phyloP scores from a whole-genome alignment of 2,797 vertebrate genomes.

The Pipistrellus kuhlii region DNA sequence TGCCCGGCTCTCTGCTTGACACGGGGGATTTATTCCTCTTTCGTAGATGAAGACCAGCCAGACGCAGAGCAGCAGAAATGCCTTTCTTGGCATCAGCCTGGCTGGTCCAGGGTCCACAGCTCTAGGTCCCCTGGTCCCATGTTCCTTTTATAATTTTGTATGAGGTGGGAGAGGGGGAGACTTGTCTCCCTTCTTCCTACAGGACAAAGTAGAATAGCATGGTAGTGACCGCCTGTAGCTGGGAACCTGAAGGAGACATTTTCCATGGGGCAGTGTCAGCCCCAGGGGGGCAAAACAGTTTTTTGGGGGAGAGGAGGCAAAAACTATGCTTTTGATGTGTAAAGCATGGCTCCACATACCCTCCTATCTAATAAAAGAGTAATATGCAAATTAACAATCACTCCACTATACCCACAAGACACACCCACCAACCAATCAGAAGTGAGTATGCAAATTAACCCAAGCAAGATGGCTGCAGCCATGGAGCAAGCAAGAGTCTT shows the following conservation, averaged over 20 bases:
- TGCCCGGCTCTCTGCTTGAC: not conserved
- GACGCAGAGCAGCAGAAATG: not conserved
- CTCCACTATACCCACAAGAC: too few relatives aligned
- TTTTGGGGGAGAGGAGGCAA: not conserved
- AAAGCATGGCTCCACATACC: not conserved
- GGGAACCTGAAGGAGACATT: not conserved
- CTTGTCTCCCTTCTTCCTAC: not conserved
- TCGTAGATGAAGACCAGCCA: not conserved
- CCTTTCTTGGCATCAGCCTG: not conserved
- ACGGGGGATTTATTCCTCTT: not conserved
- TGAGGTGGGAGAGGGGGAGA: accelerated
- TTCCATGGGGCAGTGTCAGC: not conserved
- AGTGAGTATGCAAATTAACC: too few relatives aligned
- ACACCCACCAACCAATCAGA: too few relatives aligned
- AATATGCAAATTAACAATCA: too few relatives aligned
- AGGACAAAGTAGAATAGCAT: not conserved
- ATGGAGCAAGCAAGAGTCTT: too few relatives aligned
- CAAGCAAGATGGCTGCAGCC: too few relatives aligned
- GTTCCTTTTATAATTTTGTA: not conserved
- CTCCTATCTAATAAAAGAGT: too few relatives aligned
- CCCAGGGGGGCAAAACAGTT: not conserved
- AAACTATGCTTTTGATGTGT: not conserved
- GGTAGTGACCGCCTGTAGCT: too few relatives aligned
- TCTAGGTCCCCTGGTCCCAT: not conserved
- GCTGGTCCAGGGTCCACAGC: not conserved